A percentile compares a stretch with the other conserved stretches of the same genome.
phyloP scores from a whole-genome alignment of 2,113 vertebrate species.

The Lepisosteus osseus region DNA sequence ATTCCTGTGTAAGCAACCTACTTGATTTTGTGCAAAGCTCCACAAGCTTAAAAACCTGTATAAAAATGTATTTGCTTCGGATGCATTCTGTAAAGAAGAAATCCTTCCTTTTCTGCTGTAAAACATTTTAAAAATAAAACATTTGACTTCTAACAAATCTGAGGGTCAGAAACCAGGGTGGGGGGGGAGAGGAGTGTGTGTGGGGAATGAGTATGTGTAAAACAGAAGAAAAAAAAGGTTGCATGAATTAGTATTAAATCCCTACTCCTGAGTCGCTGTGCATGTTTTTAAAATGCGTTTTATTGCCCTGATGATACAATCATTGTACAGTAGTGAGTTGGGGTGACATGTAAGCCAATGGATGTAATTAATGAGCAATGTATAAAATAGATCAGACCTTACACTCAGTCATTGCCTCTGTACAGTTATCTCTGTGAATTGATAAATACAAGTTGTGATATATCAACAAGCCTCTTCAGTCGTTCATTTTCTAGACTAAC shows the following conservation, averaged over 20 bases:
- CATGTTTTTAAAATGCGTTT: constrained; percentile 46
- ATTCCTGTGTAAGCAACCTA: constrained; percentile 29
- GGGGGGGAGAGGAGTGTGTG: constrained; percentile 24
- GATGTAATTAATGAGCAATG: constrained; percentile 43
- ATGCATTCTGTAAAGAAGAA: constrained; percentile 48
- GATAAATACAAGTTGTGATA: constrained; percentile 61
- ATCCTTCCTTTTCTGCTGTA: constrained; percentile 22
- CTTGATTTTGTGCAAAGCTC: constrained; percentile 35
- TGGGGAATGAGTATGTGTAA: constrained; percentile 14
- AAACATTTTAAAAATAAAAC: constrained; percentile 23
- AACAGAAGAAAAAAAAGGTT: constrained; percentile 29
- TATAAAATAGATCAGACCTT: constrained; percentile 43
- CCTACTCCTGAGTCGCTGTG: constrained; percentile 48
- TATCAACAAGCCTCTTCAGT: constrained; percentile 23
- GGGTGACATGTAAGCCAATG: constrained; percentile 43
- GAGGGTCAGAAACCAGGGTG: neutral
- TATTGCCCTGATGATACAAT: constrained; percentile 45
- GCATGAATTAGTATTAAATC: constrained; percentile 50
- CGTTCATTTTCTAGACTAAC: constrained; percentile 17
- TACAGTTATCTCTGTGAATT: constrained; percentile 56
- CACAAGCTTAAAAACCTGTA: constrained; percentile 40
- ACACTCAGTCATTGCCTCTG: constrained; percentile 42
- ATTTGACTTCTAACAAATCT: constrained; percentile 36
- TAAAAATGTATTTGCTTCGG: constrained; percentile 43
- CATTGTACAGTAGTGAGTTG: constrained; percentile 40